Base-by-base conservation (phyloP, 2,888 invertebrate genomes). In the Sphecodes monilicornis region DNA sequence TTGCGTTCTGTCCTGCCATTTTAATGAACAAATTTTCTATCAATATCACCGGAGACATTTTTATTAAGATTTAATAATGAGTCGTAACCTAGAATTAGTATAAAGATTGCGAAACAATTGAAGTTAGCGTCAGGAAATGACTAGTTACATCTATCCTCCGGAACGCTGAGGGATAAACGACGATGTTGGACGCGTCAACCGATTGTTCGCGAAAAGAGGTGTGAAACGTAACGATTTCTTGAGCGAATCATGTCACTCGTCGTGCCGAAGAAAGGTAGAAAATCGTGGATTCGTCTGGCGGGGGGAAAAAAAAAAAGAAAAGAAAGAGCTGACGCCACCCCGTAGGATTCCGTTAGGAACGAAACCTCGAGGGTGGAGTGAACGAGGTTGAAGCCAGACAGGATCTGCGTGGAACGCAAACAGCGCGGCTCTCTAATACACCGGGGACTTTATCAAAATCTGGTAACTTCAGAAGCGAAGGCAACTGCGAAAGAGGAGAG, bases 361-460 rank as follows among this genome's bases (percentile, higher is more conserved):
- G 80, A 74, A 66, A 60, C 75, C 73, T n/a, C 22, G 85, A 85
- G 76, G 82, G 83, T 74, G 76, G 83, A 78, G 83, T 46, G 89
- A 78, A 86, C 78, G 86, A 80, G 88, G 87, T 87, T 90, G 85
- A 86, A 88, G 82, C 83, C 90, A 90, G 87, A 90, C 88, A 84
- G 88, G 91, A 90, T 88, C 88, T 86, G 89, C 91, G 90, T 90
- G 89, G 90, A 92, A 91, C 90, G 89, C 89, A 92, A 92, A 91
- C 91, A 90, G 86, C 82, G 84, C 85, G 83, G 79, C 73, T 78
- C 90, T 91, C 88, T 87, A 89, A 92, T 91, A 93, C 93, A 90
- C 91, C 86, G 86, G 92, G 87, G 91, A 92, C 90, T 90, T 92
- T 91, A 92, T 91, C 92, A 91, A 91, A 91, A 91, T 91, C 91